Evolutionary conservation across 1,140 invertebrate genomes (phyloP), one percentile per base, ranked within the genome.

Genomic region (Subanguina moxae): DNA sequence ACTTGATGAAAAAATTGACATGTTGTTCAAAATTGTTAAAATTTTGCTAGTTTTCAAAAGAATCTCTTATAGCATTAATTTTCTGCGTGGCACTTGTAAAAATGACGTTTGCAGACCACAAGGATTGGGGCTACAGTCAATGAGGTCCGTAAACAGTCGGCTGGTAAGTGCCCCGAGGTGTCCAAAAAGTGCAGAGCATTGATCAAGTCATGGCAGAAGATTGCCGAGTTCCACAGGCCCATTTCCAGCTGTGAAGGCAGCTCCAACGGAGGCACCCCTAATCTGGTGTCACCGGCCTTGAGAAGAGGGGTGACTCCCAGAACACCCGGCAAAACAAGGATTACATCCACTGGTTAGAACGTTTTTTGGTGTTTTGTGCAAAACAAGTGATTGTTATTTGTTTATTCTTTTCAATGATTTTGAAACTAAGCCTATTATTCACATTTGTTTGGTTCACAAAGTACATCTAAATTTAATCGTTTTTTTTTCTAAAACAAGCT

Each of bases 201-300:
- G 57, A 75, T 75, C 30, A 75, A 75, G 38, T 21, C 45, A 23
- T 75, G 74, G 74, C 76, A 76, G 65, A 68, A 48, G 62, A 52
- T 62, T 21, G 72, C 71, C 28, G 74, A 73, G 19, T 43, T 48
- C 1, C 43, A 68, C 25, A 19, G 72, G 15, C 75, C 72, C 9
- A 43, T 57, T 11, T 74, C 71, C 45, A 63, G 48, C 15, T 73
- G 75, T 48, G 75, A 69, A 21, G 72, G 63, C n/a, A 77, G 75
- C 1, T 73, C 72, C 25, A 67, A 58, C 38, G 69, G 69, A 25
- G 71, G 71, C 11, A 73, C 72, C 25, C 72, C 72, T 13, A 28
- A 46, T 25, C 68, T 73, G 27, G 70, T 77, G 13, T 73, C 72
- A 8, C 72, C 72, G n/a, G 72, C 72, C 17, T n/a, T 77, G 19